Evolutionary conservation across 2,797 vertebrate species (phyloP).

Genomic region (Pangasius larnaudii): DNA sequence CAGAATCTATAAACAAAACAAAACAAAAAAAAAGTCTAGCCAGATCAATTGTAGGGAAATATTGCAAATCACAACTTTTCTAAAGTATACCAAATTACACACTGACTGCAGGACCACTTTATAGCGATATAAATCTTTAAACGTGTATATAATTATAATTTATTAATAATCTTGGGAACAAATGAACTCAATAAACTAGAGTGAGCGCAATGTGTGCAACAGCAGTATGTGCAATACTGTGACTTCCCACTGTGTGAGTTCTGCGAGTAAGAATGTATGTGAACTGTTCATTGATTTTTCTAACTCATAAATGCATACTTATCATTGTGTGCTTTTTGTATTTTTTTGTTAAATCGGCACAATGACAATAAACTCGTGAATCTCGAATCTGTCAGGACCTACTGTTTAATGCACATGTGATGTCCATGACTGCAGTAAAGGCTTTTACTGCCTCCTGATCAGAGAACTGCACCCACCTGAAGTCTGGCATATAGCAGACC

Average conservation of each 20-base stretch:
- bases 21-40: too few species aligned
- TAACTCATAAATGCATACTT: not conserved
- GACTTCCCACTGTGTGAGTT: not conserved
- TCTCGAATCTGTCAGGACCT: not conserved
- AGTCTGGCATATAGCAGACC: constrained; percentile 67
- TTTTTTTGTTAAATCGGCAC: not conserved
- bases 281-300: not conserved
- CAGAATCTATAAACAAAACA: too few species aligned
- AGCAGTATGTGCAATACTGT: not conserved
- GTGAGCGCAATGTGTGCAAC: not conserved
- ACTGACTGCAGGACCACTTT: not conserved
- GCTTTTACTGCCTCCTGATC: not conserved
- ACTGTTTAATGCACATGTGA: not conserved
- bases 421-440: not conserved
- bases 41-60: not conserved
- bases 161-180: not conserved
- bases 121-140: not conserved
- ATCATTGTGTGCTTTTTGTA: not conserved
- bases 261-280: not conserved
- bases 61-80: too few species aligned
- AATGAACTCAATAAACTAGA: not conserved
- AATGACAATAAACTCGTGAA: not conserved
- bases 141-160: not conserved
- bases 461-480: constrained; percentile 61
- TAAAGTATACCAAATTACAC: not conserved